A percentile compares a stretch with the other conserved stretches of the same genome.
phyloP scores from a whole-genome alignment of 2,797 vertebrate genomes.

The Huso huso region DNA sequence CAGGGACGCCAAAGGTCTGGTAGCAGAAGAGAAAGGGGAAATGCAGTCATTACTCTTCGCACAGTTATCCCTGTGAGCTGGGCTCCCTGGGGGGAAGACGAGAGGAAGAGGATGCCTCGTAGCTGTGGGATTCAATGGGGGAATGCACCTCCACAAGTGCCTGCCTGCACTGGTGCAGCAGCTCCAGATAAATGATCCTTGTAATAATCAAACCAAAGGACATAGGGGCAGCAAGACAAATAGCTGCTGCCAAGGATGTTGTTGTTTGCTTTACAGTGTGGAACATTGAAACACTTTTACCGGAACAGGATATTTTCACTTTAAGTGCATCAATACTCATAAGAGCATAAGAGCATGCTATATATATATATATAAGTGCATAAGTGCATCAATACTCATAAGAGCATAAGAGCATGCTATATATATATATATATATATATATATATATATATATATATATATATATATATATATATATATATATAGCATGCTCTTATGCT shows the following conservation, averaged over 20 bases:
- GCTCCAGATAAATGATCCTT: conserved; percentile 32
- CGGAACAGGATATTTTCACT: too few species aligned
- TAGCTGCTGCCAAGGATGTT: conserved; percentile 32
- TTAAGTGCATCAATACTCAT: too few species aligned
- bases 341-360: too few species aligned
- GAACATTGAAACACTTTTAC: background rate
- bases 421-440: too few species aligned
- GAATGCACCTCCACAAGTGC: conserved; percentile 25
- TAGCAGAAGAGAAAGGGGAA: conserved; percentile 3
- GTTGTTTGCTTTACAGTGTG: background rate
- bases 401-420: too few species aligned
- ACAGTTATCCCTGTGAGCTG: background rate
- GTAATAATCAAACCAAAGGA: conserved; percentile 30
- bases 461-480: too few species aligned
- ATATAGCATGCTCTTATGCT: too few species aligned
- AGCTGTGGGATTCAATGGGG: background rate
- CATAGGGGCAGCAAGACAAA: conserved; percentile 39
- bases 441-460: too few species aligned
- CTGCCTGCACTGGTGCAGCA: conserved; percentile 14
- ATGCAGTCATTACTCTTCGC: background rate
- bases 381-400: too few species aligned
- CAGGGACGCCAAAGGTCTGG: background rate
- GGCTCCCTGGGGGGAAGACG: background rate
- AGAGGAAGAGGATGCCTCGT: background rate
- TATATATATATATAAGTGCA: too few species aligned